Percentiles rank a stretch among this genome's conserved stretches.
These are phyloP conservation scores for Sarcoramphus papa DNA, from an alignment of 2,797 vertebrate genomes.

Conservation along the genomic window DNA sequence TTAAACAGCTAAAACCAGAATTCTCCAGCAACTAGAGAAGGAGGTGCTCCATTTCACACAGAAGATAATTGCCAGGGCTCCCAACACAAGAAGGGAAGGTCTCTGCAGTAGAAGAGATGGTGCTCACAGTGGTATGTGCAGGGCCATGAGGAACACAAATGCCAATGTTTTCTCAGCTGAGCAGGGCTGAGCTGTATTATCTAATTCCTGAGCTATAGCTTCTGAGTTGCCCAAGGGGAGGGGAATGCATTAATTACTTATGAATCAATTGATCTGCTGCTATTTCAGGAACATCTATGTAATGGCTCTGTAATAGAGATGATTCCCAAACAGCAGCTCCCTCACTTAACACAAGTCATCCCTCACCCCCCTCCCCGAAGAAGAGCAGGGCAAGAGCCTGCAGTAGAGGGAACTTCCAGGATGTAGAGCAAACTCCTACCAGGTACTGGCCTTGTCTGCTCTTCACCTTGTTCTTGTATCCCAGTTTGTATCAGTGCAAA, in stretches of 20 bases:
- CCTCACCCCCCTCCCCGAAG: neutral
- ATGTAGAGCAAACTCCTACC: neutral
- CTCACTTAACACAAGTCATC: neutral
- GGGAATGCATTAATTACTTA: constrained; percentile 47
- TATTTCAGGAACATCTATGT: constrained; percentile 29
- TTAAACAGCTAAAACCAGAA: neutral
- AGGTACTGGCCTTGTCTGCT: neutral
- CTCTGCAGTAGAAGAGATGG: neutral
- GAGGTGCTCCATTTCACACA: neutral
- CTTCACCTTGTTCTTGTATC: neutral
- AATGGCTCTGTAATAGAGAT: constrained; percentile 1
- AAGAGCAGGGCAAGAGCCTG: neutral
- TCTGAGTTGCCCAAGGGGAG: neutral
- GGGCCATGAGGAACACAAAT: neutral
- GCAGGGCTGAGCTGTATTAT: neutral
- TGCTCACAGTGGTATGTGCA: neutral
- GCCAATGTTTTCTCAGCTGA: neutral
- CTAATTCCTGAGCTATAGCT: neutral
- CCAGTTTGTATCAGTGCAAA: neutral
- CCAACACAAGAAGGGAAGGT: neutral
- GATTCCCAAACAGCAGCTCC: neutral
- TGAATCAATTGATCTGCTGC: constrained; percentile 52
- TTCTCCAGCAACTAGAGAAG: neutral
- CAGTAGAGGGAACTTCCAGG: neutral
- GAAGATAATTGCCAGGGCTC: neutral